Evolutionary conservation across 2,888 invertebrate genomes (phyloP).

Genomic region (Leptopilina syphax): DNA sequence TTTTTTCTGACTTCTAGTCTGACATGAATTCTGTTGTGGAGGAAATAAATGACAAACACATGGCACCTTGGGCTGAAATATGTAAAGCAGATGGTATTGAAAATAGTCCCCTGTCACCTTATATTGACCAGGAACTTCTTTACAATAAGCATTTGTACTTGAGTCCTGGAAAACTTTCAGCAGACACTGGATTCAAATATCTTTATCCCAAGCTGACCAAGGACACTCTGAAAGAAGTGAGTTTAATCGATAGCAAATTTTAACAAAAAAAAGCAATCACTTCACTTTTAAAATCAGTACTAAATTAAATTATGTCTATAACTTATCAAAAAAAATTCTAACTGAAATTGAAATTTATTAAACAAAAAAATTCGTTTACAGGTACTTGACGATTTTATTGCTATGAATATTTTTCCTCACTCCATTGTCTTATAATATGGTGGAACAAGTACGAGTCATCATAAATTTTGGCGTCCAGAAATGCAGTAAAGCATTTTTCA

Average conservation of each 20-base stretch:
- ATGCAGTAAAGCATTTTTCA: slow-evolving; percentile 61
- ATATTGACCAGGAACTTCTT: slow-evolving; percentile 89
- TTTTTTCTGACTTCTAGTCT: slow-evolving; percentile 76
- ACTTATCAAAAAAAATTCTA: not conserved
- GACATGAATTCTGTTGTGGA: slow-evolving; percentile 90
- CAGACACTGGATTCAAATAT: slow-evolving; percentile 80
- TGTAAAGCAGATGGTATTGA: slow-evolving; percentile 86
- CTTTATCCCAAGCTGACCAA: slow-evolving; percentile 82
- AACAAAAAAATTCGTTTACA: slow-evolving; percentile 69
- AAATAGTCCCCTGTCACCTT: slow-evolving; percentile 93
- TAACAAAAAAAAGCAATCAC: not conserved
- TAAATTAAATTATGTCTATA: not conserved
- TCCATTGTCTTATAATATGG: slow-evolving; percentile 81
- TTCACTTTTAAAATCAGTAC: not conserved
- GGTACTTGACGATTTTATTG: slow-evolving; percentile 89
- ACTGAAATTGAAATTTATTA: slow-evolving; percentile 13
- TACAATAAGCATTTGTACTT: slow-evolving; percentile 89
- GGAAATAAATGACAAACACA: slow-evolving; percentile 95
- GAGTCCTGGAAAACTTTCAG: slow-evolving; percentile 82
- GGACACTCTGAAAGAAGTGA: slow-evolving; percentile 81
- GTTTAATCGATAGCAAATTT: slow-evolving; percentile 30
- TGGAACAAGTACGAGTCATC: not conserved
- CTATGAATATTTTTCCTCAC: slow-evolving; percentile 90
- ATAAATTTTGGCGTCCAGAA: slow-evolving; percentile 11
- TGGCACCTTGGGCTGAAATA: slow-evolving; percentile 93